Evolutionary conservation across 2,888 invertebrate genomes (phyloP).

Genomic region (Eupithecia centaureata): DNA sequence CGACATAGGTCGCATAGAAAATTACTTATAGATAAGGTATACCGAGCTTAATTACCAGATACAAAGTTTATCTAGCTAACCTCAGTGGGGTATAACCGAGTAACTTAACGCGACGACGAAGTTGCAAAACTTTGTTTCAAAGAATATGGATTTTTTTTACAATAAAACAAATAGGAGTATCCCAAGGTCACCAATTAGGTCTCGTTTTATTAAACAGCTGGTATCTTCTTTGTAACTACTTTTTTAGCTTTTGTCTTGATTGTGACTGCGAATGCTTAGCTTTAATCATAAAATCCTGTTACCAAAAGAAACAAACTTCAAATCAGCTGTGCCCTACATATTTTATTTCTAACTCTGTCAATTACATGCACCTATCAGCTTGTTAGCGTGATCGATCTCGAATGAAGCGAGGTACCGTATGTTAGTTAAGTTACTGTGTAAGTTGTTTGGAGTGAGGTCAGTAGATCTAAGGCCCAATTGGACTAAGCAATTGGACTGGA

Average conservation of each 20-base stretch:
- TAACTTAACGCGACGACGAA: not conserved
- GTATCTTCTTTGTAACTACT: not conserved
- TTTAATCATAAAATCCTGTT: not conserved
- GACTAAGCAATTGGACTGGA: constrained; percentile 44
- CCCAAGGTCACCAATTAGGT: not conserved
- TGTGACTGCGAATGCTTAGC: not conserved
- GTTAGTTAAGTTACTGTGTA: constrained; percentile 53
- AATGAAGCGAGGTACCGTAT: constrained; percentile 57
- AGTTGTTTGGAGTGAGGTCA: constrained; percentile 45
- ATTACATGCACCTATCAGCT: constrained; percentile 63
- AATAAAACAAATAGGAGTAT: not conserved
- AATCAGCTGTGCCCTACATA: constrained; percentile 15
- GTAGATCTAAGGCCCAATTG: constrained; percentile 42
- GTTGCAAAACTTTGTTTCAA: not conserved
- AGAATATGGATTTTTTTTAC: not conserved
- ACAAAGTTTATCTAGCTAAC: constrained; percentile 10
- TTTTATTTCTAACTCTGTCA: constrained; percentile 59
- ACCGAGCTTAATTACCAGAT: constrained; percentile 16
- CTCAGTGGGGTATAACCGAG: not conserved
- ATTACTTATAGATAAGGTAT: constrained; percentile 22
- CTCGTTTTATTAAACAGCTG: not conserved
- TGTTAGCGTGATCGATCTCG: constrained; percentile 72
- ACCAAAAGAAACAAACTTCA: constrained; percentile 9
- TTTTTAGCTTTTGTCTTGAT: not conserved
- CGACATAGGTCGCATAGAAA: constrained; percentile 26